Evolutionary conservation across 2,888 invertebrate genomes (phyloP).

Genomic region (Acrocyrtus sp.): DNA sequence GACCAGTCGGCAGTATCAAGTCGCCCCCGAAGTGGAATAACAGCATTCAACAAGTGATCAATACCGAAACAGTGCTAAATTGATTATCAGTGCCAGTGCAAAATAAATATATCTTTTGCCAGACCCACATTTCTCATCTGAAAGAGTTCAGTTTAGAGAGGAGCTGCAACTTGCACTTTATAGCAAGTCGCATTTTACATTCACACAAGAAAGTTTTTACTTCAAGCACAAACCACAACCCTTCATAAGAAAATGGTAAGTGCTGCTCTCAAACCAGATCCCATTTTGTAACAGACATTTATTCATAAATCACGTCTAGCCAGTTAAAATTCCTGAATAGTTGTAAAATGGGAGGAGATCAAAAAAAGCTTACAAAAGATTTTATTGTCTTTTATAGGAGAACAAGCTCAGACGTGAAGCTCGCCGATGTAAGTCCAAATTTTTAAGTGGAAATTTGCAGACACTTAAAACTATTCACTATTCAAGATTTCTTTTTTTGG

Average conservation of each 20-base stretch:
- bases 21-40: background rate
- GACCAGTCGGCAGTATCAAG: slow-evolving; percentile 1
- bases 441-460: too few relatives aligned
- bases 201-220: too few relatives aligned
- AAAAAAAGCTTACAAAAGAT: slow-evolving; percentile 1
- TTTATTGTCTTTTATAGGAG: slow-evolving; percentile 34
- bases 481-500: too few relatives aligned
- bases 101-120: too few relatives aligned
- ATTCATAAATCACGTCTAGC: too few relatives aligned
- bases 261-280: background rate
- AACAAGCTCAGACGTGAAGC: slow-evolving; percentile 56
- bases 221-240: background rate
- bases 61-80: too few relatives aligned
- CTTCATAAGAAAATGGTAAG: slow-evolving; percentile 12
- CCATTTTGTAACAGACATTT: background rate
- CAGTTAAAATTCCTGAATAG: background rate
- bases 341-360: background rate
- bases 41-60: background rate
- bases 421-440: slow-evolving; percentile 51
- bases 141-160: too few relatives aligned
- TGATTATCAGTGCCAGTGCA: too few relatives aligned
- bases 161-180: too few relatives aligned
- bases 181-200: too few relatives aligned
- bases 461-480: too few relatives aligned
- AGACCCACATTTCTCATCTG: too few relatives aligned